Base-by-base conservation (phyloP, 2,888 invertebrate species). In the Andrena flavipes region DNA sequence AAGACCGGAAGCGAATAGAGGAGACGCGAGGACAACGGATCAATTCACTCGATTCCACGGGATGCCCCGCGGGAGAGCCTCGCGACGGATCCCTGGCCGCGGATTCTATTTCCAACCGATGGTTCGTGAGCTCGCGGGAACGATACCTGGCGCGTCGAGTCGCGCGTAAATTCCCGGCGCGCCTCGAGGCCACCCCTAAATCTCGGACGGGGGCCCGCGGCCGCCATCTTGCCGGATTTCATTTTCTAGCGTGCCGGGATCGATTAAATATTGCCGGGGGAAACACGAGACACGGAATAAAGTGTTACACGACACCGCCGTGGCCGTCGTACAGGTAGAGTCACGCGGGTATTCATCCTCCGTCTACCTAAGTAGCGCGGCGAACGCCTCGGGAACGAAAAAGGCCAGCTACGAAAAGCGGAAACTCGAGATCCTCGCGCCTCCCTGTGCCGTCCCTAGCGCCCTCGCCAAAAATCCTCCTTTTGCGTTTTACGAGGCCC, bases 221-320 rank as follows among this genome's bases (percentile, higher is more conserved):
- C 42, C 59, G 42, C 54, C 23, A 29, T 60, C 60, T 70, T 60
- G 26, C 70, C 42, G 29, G 67, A 67, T 83, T 74, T 56, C 70
- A 20, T 60, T 73, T 51, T 69, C 54, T 33, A 65, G 56, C 33
- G 77, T 49, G 51, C 69, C 72, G 70, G 83, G 84, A 90, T 91
- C 91, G 91, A 91, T 91, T 90, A 88, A 90, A 87, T 88, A 88
- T 87, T 75, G 78, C 73, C 30, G 71, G 84, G 42, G 80, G 92
- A 91, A 91, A 92, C 90, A 89, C 89, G 88, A 90, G 92, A 91
- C 86, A 84, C 88, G 90, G 59, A 90, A 92, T 92, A 92, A 92
- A 92, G 87, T 91, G 92, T 91, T 90, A 92, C 88, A 86, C 90
- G 91, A 92, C 91, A 92, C 91, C 88, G 85, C 85, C 79, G 84